A percentile compares a stretch with the other conserved stretches of the same genome.
Evolutionary conservation across 2,797 vertebrate species (phyloP).

Genomic region (Acomys russatus): DNA sequence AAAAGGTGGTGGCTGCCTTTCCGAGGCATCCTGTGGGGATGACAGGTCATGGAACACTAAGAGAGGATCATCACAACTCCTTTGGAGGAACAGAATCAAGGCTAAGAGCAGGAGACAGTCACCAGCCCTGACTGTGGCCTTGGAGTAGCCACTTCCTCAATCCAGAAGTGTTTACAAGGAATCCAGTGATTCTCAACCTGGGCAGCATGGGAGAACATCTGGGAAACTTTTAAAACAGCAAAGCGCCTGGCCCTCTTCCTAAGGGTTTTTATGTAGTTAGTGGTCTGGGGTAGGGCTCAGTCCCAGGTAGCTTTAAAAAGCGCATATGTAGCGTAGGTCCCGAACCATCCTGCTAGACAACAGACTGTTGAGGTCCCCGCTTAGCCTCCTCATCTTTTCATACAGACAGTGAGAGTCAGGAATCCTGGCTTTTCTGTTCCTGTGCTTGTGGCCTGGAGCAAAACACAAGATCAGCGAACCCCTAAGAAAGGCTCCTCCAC

Average conservation of each 20-base stretch:
- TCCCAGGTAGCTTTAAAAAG: slow-evolving; percentile 18
- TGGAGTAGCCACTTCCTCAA: slow-evolving; percentile 2
- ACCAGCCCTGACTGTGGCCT: background rate
- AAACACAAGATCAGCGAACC: slow-evolving; percentile 46
- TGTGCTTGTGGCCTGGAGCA: slow-evolving; percentile 37
- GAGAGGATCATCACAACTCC: background rate
- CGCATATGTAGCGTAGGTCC: background rate
- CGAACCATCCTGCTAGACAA: background rate
- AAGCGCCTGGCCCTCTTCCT: slow-evolving; percentile 41
- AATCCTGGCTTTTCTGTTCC: slow-evolving; percentile 43
- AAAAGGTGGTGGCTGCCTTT: background rate
- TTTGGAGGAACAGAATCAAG: background rate
- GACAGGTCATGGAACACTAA: background rate
- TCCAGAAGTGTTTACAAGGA: slow-evolving; percentile 48
- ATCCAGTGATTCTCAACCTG: slow-evolving; percentile 17
- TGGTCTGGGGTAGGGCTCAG: slow-evolving; percentile 30
- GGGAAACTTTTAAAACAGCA: slow-evolving; percentile 70
- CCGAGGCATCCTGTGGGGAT: background rate
- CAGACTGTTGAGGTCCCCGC: background rate
- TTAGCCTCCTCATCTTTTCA: slow-evolving; percentile 36
- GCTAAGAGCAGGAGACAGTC: background rate
- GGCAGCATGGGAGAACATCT: slow-evolving; percentile 62
- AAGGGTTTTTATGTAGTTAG: slow-evolving; percentile 14
- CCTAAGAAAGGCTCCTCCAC: slow-evolving; percentile 60
- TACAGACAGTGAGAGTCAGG: slow-evolving; percentile 37